Conservation (phyloP, 2,888 invertebrate genomes). For the Ischnura elegans region DNA sequence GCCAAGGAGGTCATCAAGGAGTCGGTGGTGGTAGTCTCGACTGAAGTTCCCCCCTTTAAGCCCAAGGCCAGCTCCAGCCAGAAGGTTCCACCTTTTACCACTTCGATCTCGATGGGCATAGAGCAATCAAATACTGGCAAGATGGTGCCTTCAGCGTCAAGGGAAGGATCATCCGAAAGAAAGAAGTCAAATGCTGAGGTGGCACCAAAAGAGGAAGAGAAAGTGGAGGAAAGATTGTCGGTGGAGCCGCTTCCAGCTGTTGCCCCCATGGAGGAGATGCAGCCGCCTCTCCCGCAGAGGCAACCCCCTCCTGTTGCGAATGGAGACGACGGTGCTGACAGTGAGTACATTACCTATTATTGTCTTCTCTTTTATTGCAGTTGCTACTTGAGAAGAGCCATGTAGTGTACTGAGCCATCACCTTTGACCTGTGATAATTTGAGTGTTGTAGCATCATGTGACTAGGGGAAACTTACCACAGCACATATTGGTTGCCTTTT, state of each 20-base stretch:
- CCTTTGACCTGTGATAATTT: too few relatives aligned
- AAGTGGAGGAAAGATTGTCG: neutral
- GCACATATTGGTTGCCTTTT: too few relatives aligned
- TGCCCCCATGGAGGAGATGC: neutral
- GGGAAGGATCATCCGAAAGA: conserved; percentile 30
- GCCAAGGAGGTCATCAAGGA: neutral
- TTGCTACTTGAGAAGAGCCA: too few relatives aligned
- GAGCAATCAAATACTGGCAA: neutral
- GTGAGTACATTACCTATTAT: neutral
- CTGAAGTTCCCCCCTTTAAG: neutral
- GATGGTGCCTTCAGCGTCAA: conserved; percentile 11
- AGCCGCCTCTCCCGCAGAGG: neutral
- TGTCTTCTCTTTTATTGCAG: too few relatives aligned
- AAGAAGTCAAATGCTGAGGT: neutral
- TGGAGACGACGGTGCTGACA: conserved; percentile 18
- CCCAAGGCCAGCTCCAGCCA: neutral
- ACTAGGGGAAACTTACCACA: too few relatives aligned
- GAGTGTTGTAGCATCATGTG: too few relatives aligned
- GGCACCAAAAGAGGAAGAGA: neutral
- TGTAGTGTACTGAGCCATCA: too few relatives aligned
- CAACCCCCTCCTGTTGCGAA: conserved; percentile 2
- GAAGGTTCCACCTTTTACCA: neutral
- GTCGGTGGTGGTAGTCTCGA: neutral
- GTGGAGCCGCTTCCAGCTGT: neutral
- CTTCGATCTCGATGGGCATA: neutral